These are phyloP conservation scores for Sarcophaga bullata DNA, from an alignment of 1,140 invertebrate species.

Conservation along the genomic window DNA sequence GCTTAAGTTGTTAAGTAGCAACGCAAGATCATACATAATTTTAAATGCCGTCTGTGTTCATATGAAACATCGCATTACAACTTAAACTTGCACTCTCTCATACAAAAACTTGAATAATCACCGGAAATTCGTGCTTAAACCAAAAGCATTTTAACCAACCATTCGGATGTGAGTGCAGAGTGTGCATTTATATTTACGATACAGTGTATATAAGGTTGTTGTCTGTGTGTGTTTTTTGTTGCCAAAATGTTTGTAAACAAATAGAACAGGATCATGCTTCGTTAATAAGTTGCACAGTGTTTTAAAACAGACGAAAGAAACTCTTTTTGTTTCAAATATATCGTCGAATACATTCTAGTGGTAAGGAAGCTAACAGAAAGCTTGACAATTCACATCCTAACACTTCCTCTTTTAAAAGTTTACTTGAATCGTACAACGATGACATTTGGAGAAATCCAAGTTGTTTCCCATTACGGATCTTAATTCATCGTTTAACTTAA, in stretches of 20 bases:
- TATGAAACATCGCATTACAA: not conserved
- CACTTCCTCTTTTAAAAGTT: too few species aligned
- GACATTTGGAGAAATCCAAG: too few species aligned
- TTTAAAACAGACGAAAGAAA: not conserved
- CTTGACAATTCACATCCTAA: too few species aligned
- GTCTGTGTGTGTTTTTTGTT: not conserved
- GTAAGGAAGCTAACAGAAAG: too few species aligned
- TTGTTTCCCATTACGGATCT: too few species aligned
- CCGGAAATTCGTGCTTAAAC: conserved; percentile 1
- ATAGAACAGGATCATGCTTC: conserved; percentile 20
- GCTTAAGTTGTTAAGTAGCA: not conserved
- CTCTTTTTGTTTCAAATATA: too few species aligned
- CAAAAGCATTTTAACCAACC: not conserved
- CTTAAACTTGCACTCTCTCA: conserved; percentile 4
- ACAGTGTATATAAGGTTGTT: too few species aligned
- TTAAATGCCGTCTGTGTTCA: not conserved
- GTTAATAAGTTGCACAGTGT: not conserved
- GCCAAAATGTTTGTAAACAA: conserved; percentile 28
- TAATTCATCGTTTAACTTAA: too few species aligned
- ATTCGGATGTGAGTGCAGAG: too few species aligned
- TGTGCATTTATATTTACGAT: too few species aligned
- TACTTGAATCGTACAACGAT: too few species aligned
- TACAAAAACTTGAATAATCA: conserved; percentile 30
- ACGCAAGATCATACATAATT: not conserved
- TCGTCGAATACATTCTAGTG: too few species aligned